phyloP scores from a whole-genome alignment of 2,888 invertebrate genomes.

The Apodemia mormo region DNA sequence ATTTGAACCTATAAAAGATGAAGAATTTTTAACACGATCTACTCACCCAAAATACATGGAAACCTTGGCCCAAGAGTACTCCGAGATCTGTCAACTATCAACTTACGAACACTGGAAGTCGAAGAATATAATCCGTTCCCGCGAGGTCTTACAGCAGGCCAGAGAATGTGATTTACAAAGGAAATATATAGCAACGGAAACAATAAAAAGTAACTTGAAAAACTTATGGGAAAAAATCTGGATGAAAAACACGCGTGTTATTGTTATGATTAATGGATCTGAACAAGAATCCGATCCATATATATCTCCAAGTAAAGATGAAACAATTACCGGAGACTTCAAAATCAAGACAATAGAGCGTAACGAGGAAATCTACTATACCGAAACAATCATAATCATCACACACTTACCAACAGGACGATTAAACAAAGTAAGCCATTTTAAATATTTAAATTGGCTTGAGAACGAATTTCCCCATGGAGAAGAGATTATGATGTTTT shows the following conservation, averaged over 20 bases:
- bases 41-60: too few species aligned
- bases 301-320: neutral
- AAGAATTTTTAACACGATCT: too few species aligned
- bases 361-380: neutral
- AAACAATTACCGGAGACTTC: neutral
- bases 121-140: too few species aligned
- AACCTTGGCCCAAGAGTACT: too few species aligned
- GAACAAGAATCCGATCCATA: neutral
- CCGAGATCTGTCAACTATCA: too few species aligned
- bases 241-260: neutral
- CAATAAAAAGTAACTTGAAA: neutral
- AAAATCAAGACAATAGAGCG: neutral
- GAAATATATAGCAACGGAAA: neutral
- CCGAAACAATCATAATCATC: neutral
- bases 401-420: neutral
- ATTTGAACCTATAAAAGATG: too few species aligned
- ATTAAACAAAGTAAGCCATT: neutral
- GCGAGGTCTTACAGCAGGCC: too few species aligned
- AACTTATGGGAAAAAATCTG: neutral
- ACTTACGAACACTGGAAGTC: too few species aligned
- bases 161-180: too few species aligned
- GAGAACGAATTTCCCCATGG: neutral
- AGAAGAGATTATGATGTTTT: neutral
- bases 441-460: neutral
- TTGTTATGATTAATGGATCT: neutral